Evolutionary conservation across 2,797 vertebrate genomes (phyloP).

Genomic region (Enteromius fasciolatus): DNA sequence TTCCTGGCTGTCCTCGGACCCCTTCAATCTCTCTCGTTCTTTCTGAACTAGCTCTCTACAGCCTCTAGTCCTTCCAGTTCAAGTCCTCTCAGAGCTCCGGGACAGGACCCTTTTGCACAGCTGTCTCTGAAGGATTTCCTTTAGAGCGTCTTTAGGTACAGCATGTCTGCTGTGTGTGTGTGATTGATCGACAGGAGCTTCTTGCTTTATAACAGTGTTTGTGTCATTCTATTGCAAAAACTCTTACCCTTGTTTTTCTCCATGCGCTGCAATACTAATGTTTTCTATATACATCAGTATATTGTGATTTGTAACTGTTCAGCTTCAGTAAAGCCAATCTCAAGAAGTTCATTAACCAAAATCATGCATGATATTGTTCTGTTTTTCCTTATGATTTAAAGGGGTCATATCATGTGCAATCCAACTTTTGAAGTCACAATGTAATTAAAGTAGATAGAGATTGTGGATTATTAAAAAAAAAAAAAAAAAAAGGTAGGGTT

Average conservation of each 20-base stretch:
- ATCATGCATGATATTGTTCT: slow-evolving; percentile 10
- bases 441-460: not conserved
- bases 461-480: not conserved
- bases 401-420: slow-evolving; percentile 9
- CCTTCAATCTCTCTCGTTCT: slow-evolving; percentile 83
- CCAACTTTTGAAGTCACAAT: not conserved
- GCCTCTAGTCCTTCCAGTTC: slow-evolving; percentile 91
- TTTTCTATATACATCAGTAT: not conserved
- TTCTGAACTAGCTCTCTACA: slow-evolving; percentile 87
- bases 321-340: not conserved
- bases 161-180: slow-evolving; percentile 48
- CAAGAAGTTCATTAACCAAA: slow-evolving; percentile 1
- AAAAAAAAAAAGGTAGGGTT: not conserved
- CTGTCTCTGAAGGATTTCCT: slow-evolving; percentile 95
- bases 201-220: slow-evolving; percentile 44
- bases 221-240: slow-evolving; percentile 23
- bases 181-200: not conserved
- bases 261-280: not conserved
- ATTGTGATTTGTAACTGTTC: not conserved
- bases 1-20: slow-evolving; percentile 75
- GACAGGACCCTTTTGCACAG: slow-evolving; percentile 90
- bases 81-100: slow-evolving; percentile 89
- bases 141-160: slow-evolving; percentile 90
- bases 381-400: slow-evolving; percentile 20
- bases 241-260: not conserved